Evolutionary conservation across 2,113 vertebrate genomes (phyloP).

Genomic region (Eurystomus gularis): DNA sequence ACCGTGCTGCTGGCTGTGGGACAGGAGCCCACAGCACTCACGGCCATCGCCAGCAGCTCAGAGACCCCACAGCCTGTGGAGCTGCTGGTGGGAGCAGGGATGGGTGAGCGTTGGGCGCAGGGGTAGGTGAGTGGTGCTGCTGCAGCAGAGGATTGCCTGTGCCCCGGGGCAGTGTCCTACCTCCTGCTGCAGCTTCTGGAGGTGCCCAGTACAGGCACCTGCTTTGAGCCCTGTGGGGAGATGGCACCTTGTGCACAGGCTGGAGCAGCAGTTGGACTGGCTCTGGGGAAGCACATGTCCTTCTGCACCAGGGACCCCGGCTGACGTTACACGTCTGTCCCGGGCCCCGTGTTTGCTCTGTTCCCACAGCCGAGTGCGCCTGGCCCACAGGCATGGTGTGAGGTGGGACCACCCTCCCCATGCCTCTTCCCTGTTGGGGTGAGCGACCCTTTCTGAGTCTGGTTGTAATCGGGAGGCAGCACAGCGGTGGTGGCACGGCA

Average conservation of each 20-base stretch:
- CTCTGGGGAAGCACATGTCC: accelerated
- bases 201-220: neutral
- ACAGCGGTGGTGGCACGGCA: too few relatives aligned
- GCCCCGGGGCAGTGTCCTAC: too few relatives aligned
- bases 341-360: neutral
- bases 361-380: neutral
- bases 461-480: too few relatives aligned
- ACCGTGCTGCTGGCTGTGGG: accelerated
- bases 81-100: accelerated
- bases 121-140: neutral
- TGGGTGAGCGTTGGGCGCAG: neutral
- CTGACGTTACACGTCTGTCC: neutral
- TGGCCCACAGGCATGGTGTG: accelerated
- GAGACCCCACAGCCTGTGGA: neutral
- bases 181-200: neutral
- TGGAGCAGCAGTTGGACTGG: neutral
- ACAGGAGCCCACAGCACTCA: neutral
- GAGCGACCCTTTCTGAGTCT: neutral
- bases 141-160: neutral
- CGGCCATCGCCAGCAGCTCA: accelerated
- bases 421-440: too few relatives aligned
- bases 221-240: neutral
- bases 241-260: accelerated
- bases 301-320: accelerated
- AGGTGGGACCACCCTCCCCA: neutral